A percentile compares a stretch with the other conserved stretches of the same genome.
Conservation (phyloP, 2,888 invertebrate genomes). For the Saturnia pavonia region DNA sequence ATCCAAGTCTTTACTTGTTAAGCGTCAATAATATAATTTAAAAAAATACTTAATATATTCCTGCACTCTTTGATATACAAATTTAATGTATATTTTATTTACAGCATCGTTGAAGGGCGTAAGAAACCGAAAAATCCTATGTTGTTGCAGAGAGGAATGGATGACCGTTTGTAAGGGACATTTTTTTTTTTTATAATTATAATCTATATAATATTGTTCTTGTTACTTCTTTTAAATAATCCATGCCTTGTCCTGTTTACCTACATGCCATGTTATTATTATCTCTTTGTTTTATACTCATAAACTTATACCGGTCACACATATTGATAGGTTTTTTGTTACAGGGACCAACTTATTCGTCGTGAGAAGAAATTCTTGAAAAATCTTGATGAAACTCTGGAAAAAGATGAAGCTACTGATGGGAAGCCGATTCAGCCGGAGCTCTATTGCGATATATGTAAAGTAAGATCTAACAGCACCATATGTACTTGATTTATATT, state of each 20-base stretch:
- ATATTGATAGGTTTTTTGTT: not conserved
- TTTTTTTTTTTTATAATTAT: no score
- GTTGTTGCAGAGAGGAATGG: conserved; percentile 54
- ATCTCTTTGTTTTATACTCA: no score
- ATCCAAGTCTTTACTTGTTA: no score
- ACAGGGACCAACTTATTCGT: conserved; percentile 59
- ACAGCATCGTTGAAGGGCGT: conserved; percentile 65
- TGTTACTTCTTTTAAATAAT: no score
- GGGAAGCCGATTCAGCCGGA: conserved; percentile 43
- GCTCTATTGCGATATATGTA: conserved; percentile 64
- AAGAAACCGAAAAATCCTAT: conserved; percentile 60
- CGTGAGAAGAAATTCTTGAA: conserved; percentile 60
- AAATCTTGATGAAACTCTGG: conserved; percentile 23
- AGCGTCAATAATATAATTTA: not conserved
- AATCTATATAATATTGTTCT: no score
- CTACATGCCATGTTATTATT: no score
- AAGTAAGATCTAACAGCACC: conserved; percentile 42
- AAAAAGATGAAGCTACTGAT: conserved; percentile 24
- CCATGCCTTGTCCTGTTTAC: no score
- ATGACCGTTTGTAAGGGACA: conserved; percentile 52
- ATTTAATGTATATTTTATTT: conserved; percentile 16
- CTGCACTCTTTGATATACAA: not conserved
- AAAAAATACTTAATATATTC: not conserved
- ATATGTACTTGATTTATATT: no score
- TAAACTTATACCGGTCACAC: no score